Evolutionary conservation across 2,888 invertebrate species (phyloP).

Genomic region (Diarsia mendica): DNA sequence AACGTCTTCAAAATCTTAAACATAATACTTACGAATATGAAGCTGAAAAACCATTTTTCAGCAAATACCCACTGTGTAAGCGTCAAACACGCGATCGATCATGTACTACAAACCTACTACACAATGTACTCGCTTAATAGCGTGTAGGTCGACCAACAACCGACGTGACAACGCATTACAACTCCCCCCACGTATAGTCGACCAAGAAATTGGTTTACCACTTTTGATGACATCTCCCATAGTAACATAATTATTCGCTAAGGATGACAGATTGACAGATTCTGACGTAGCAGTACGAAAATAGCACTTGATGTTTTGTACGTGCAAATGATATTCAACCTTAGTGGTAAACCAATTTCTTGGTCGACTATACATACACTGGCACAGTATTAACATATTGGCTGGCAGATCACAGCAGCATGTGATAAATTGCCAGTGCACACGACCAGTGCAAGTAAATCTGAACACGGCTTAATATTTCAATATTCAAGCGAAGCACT

Average conservation of each 20-base stretch:
- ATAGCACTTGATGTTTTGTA: too few species aligned
- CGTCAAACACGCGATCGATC: background rate
- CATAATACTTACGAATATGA: too few species aligned
- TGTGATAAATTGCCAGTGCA: conserved; percentile 45
- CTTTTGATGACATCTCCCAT: too few species aligned
- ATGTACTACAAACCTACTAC: conserved; percentile 37
- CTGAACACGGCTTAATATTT: conserved; percentile 54
- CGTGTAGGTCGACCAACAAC: conserved; percentile 5
- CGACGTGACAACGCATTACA: conserved; percentile 19
- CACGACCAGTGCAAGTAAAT: conserved; percentile 46
- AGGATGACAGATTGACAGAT: too few species aligned
- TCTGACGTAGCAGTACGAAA: too few species aligned
- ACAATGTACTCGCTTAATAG: conserved; percentile 33
- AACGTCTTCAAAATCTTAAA: background rate
- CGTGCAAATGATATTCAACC: too few species aligned
- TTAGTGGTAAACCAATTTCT: too few species aligned
- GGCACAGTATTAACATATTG: conserved; percentile 50
- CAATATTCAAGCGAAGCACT: conserved; percentile 60
- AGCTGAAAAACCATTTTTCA: background rate
- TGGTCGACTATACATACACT: too few species aligned
- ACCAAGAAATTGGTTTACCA: too few species aligned
- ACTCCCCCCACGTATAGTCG: conserved; percentile 41
- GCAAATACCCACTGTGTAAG: background rate
- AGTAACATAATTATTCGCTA: too few species aligned
- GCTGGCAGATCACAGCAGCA: conserved; percentile 46